Base-by-base conservation (phyloP, 2,113 vertebrate genomes). In the Reinhardtius hippoglossoides region DNA sequence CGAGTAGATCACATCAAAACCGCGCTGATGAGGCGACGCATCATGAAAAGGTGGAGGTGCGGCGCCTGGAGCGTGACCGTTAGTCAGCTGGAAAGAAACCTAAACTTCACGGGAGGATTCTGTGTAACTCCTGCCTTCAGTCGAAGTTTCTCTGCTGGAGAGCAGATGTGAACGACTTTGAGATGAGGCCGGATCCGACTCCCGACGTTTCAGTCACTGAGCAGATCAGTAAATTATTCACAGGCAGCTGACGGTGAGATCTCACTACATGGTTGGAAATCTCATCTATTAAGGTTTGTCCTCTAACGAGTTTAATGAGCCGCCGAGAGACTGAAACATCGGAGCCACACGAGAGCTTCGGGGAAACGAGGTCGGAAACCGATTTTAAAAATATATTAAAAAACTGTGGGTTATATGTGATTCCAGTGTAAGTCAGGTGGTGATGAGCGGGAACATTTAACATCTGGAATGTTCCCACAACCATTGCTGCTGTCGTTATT, bases 181-280 rank as follows among this genome's bases (percentile, higher is more conserved):
- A 46, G 21, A 10, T 21, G 3, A 26, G 42, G 10, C 42, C 42
- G 2, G 42, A 48, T 26, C 44, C 23, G 3, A 23, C 40, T 24
- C n/a, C 23, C 12, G 37, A 48, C 50, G 35, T 70, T 63, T 70
- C n/a, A 64, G 48, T 64, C 58, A 35, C 58, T 20, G 18, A 23
- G 23, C 14, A 35, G 46, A 3, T 54, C 23, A n/a, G 18, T 18
- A n/a, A 26, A 56, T 50, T 50, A 18, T 50, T 50, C 4, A 50
- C 16, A 20, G 48, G 18, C 48, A 7, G 48, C 48, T 44, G 48
- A 20, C 1, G 16, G 13, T 50, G 44, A 13, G 44, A 20, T 50
- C 48, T 20, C 48, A 50, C 48, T 16, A 16, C 44, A 16, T 5
- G 44, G 44, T 46, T 16, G 48, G 18, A 20, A 8, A 50, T 20